Evolutionary conservation across 92 coral and sea anemone genomes (phyloP).

Genomic region (Heliopora coerulea): DNA sequence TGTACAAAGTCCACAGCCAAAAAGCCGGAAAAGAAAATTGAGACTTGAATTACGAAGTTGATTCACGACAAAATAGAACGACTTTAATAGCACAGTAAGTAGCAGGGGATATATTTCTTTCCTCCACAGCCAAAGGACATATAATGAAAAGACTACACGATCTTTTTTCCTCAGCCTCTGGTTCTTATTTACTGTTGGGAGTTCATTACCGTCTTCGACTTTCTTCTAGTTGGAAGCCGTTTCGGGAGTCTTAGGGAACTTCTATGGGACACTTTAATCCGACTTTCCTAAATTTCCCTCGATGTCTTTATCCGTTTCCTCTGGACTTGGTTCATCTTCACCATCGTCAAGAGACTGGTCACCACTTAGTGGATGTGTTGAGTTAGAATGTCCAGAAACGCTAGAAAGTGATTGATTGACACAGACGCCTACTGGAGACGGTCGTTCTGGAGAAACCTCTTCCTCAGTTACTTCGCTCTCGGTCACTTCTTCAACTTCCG

Average conservation of each 20-base stretch:
- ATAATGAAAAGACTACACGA: background rate
- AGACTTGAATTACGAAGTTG: background rate
- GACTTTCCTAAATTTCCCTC: conserved; percentile 14
- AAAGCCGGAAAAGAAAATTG: background rate
- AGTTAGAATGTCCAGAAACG: conserved; percentile 33
- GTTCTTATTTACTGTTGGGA: too few relatives aligned
- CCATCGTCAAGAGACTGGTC: conserved; percentile 35
- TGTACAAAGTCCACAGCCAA: conserved; percentile 22
- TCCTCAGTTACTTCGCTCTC: conserved; percentile 86
- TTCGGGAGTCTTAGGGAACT: background rate
- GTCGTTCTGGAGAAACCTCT: conserved; percentile 55
- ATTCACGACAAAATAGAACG: conserved; percentile 24
- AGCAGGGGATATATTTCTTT: background rate
- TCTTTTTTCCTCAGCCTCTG: background rate
- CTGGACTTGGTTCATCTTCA: conserved; percentile 33
- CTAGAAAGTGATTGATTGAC: conserved; percentile 35
- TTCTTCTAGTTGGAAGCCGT: background rate
- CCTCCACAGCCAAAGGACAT: background rate
- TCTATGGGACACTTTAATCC: conserved; percentile 10
- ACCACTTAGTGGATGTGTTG: conserved; percentile 28
- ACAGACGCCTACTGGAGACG: background rate
- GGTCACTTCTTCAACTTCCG: conserved; percentile 75
- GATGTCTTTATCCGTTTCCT: conserved; percentile 15
- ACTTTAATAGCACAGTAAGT: conserved; percentile 6
- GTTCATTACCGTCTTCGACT: background rate